These are phyloP conservation scores for Pholis gunnellus DNA, from an alignment of 2,113 vertebrate genomes.

Conservation along the genomic window DNA sequence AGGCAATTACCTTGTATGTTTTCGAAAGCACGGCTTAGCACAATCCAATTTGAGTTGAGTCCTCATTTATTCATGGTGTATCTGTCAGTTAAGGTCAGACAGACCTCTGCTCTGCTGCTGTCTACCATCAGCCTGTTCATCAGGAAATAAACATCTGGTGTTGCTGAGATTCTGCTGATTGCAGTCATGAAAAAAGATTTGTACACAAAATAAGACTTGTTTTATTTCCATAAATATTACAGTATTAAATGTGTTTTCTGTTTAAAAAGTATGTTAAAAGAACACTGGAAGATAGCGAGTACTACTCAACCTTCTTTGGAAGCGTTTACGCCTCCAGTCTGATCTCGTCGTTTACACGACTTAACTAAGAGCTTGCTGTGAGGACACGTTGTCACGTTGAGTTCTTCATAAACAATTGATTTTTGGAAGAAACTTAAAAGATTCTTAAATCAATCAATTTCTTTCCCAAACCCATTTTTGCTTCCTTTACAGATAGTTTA, in stretches of 20 bases:
- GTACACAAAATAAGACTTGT: neutral
- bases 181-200: neutral
- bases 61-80: slow-evolving; percentile 38
- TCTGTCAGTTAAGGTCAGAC: slow-evolving; percentile 49
- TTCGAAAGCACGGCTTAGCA: slow-evolving; percentile 24
- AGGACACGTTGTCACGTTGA: neutral
- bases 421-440: neutral
- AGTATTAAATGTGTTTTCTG: neutral
- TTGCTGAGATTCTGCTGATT: slow-evolving; percentile 25
- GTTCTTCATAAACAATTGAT: neutral
- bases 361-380: too few species aligned
- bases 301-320: neutral
- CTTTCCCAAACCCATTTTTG: neutral
- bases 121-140: slow-evolving; percentile 36
- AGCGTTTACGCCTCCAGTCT: too few species aligned
- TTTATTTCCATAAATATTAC: neutral
- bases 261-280: neutral
- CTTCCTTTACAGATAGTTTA: neutral
- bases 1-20: slow-evolving; percentile 44
- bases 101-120: slow-evolving; percentile 11
- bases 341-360: too few species aligned
- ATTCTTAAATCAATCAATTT: neutral
- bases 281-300: neutral
- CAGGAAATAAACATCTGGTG: slow-evolving; percentile 28
- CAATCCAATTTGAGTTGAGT: slow-evolving; percentile 34